Evolutionary conservation across 2,113 vertebrate species (phyloP), one percentile per base, ranked within the genome.

Genomic region (Ceyx melanurus): DNA sequence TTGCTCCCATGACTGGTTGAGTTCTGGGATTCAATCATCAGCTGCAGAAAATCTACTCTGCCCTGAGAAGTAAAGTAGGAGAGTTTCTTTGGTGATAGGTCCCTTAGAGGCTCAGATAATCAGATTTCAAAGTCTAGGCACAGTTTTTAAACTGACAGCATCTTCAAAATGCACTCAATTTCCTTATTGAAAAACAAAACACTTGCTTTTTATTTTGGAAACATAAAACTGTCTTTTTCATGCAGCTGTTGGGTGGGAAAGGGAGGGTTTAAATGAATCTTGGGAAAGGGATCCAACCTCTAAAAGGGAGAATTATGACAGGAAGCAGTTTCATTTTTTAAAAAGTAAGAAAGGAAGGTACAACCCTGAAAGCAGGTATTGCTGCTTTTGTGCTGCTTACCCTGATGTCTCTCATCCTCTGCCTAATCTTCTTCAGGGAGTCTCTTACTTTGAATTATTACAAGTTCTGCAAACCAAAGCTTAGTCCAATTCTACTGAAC

Each of bases 31-130:
- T 99, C 97, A 0, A 98, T 97, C 98, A 99, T 98, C 60, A 99
- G 77, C 96, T 98, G 98, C 94, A 99, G 97, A 54, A 99, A 98
- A 95, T 99, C 98, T 18, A 98, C 97, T 86, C 98, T 94, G 17
- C 88, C 96, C 98, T 99, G 80, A 31, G 68, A 84, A 60, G 18
- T 86, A 48, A 90, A 91, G 68, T 42, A 92, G 70, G 53, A 83
- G 51, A 66, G 14, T 33, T 56, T 82, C 16, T 86, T 57, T 88
- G 54, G 73, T 81, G 77, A 23, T 4, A 68, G 29, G 10, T 29
- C 50, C 65, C 31, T 61, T 10, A n/a, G 21, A 45, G 40, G 35
- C 64, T 89, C 33, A 66, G 31, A 45, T 31, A 46, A 73, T 33
- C 35, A 75, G 51, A 60, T 85, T 33, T 73, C 58, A 66, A 3